Base-by-base conservation (phyloP, 2,113 vertebrate species). In the Protomyctophum bolini region DNA sequence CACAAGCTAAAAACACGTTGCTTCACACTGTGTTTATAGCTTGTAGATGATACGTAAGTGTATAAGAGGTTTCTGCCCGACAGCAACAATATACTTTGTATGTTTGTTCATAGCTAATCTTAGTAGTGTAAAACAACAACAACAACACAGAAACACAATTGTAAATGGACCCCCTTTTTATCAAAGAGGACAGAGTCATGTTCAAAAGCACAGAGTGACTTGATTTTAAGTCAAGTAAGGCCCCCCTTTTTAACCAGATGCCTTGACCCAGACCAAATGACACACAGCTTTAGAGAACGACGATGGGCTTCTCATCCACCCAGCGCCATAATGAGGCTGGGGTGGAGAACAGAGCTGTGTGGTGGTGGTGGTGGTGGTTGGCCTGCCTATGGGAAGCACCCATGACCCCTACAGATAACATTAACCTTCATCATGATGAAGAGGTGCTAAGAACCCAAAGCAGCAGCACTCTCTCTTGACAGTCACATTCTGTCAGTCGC, bases 401-500 rank as follows among this genome's bases (percentile, higher is more conserved):
- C 21, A 21, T 78, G 33, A 89, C 84, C 87, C 85, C 87, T 41
- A 41, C 85, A 86, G 88, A 88, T 87, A 87, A 89, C 88, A 91
- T 91, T 91, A 91, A 91, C 89, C 89, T 87, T 90, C 88, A 90
- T 90, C 89, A 87, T 86, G 71, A 85, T 87, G 80, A 90, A 91
- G 89, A 92, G 88, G 86, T 72, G 69, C 86, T 82, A 89, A 86
- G 83, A 80, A 84, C 70, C 87, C 79, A 73, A 81, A 89, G 87
- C 87, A 63, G 70, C 87, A 63, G 70, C 77, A 41, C 33, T 41
- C 33, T 83, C 85, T 88, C 88, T 79, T 73, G 21, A 41, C 5
- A 79, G 86, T 83, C 80, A 83, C 89, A 87, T 79, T 88, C 77
- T 79, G 86, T 79, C 85, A 80, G 87, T 81, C 5, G 77, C 86